Conservation (phyloP, 2,113 vertebrate genomes). For the Mormyrus lacerda region DNA sequence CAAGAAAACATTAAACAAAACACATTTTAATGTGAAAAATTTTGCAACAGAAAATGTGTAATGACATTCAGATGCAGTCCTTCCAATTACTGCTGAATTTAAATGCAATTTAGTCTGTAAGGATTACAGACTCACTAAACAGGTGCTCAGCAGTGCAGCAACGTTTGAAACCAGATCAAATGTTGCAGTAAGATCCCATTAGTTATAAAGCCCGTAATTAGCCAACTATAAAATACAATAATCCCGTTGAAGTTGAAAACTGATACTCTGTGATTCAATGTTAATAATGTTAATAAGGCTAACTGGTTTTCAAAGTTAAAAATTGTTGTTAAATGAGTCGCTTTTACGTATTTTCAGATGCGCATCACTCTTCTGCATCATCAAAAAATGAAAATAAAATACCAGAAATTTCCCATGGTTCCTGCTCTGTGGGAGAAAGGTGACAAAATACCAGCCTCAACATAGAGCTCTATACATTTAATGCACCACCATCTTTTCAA, state of each 20-base stretch:
- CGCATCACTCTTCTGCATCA: background rate
- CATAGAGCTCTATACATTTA: background rate
- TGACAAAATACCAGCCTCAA: background rate
- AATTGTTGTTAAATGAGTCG: background rate
- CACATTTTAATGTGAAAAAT: background rate
- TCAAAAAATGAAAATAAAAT: background rate
- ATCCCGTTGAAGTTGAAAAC: background rate
- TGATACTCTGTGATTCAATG: background rate
- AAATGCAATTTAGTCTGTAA: background rate
- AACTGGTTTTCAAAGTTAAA: conserved; percentile 1
- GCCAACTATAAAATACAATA: background rate
- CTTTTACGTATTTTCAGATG: background rate
- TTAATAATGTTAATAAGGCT: background rate
- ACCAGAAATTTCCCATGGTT: background rate
- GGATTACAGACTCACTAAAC: background rate
- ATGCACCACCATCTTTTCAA: background rate
- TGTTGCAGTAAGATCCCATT: conserved; percentile 3
- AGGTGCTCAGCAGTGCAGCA: background rate
- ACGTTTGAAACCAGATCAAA: background rate
- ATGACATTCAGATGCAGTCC: background rate
- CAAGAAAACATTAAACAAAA: background rate
- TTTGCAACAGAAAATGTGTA: background rate
- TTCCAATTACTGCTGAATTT: background rate
- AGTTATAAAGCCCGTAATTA: background rate
- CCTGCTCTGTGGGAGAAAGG: background rate